These are phyloP conservation scores for Idaea straminata DNA, from an alignment of 2,888 invertebrate genomes.

Conservation along the genomic window DNA sequence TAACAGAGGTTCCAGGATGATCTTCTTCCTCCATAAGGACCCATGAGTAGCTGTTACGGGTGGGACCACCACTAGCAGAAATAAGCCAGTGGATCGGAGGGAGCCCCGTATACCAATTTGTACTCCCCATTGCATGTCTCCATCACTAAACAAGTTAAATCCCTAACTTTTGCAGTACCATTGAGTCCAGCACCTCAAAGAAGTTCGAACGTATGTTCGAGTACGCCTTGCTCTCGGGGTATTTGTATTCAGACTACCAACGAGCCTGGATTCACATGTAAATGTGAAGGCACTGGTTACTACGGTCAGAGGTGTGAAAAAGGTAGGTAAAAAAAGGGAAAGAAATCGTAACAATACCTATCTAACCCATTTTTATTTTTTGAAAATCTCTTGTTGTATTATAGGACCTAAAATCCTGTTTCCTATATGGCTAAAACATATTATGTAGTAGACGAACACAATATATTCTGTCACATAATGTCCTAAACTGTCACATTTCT, in stretches of 20 bases:
- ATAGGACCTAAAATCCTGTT: not conserved
- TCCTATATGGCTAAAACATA: not conserved
- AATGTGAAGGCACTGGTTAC: constrained; percentile 87
- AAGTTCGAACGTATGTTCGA: constrained; percentile 82
- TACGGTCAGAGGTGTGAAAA: constrained; percentile 85
- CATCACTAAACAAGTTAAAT: not conserved
- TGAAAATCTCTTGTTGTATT: too few species aligned
- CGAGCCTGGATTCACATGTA: constrained; percentile 83
- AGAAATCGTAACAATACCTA: too few species aligned
- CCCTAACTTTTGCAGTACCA: not conserved
- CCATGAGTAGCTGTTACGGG: too few species aligned
- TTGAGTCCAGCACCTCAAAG: constrained; percentile 37
- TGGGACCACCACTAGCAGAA: too few species aligned
- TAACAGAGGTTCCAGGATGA: too few species aligned
- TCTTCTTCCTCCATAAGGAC: too few species aligned
- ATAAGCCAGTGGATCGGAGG: too few species aligned
- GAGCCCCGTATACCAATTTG: not conserved
- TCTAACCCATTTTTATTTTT: not conserved
- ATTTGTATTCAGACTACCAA: constrained; percentile 84
- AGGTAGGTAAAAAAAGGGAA: constrained; percentile 68
- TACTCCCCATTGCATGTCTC: not conserved
- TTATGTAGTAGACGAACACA: not conserved
- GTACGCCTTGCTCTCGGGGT: constrained; percentile 83
- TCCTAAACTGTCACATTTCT: too few species aligned
- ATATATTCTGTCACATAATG: too few species aligned